Percentiles rank a stretch among this genome's conserved stretches.
Evolutionary conservation across 2,797 vertebrate species (phyloP).

Genomic region (Xenopus petersii): DNA sequence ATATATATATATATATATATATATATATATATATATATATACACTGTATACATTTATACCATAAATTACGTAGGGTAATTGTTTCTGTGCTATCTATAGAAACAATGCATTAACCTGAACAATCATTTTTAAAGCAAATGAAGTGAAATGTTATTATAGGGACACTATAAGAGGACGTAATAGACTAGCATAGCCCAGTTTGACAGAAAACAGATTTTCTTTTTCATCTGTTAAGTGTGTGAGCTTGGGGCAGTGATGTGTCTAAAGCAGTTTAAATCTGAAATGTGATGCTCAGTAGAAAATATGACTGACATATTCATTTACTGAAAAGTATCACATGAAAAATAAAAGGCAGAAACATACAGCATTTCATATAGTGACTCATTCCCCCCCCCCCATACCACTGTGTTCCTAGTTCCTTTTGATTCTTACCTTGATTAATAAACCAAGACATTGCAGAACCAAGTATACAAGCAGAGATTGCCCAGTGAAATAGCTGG

Average conservation of each 20-base stretch:
- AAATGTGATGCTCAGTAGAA: conserved; percentile 69
- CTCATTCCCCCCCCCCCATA: background rate
- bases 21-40: too few species aligned
- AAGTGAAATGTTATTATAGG: background rate
- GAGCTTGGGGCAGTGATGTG: conserved; percentile 73
- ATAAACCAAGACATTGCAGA: conserved; percentile 64
- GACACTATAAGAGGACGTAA: conserved; percentile 30
- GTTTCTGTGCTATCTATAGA: too few species aligned
- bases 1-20: too few species aligned
- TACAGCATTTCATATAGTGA: conserved; percentile 61
- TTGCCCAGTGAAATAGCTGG: conserved; percentile 62
- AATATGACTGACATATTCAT: conserved; percentile 76
- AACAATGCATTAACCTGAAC: background rate
- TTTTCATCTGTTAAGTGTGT: conserved; percentile 69
- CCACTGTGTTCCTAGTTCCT: conserved; percentile 60
- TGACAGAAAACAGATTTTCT: conserved; percentile 74
- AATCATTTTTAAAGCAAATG: background rate
- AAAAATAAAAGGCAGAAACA: conserved; percentile 69
- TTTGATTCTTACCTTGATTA: conserved; percentile 70
- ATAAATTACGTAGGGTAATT: background rate
- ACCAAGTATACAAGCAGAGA: conserved; percentile 63
- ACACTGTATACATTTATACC: background rate
- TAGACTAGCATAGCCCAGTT: conserved; percentile 68
- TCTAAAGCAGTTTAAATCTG: conserved; percentile 74
- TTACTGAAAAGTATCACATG: conserved; percentile 78